phyloP scores from a whole-genome alignment of 2,113 vertebrate species.

The Phaethornis superciliosus region DNA sequence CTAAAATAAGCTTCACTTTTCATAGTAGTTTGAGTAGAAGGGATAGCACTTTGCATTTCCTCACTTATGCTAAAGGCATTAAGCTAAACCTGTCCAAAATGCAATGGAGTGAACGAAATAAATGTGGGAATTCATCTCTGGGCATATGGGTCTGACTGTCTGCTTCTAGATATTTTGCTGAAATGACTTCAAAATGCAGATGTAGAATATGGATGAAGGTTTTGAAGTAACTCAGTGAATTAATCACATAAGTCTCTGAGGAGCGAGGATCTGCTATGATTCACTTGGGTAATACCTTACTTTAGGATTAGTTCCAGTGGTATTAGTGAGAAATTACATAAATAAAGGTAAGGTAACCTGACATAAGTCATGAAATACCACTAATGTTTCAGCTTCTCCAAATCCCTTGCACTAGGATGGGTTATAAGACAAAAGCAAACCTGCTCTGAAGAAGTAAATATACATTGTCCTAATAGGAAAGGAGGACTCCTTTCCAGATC shows the following conservation, averaged over 20 bases:
- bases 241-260: neutral
- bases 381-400: neutral
- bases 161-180: neutral
- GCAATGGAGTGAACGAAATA: neutral
- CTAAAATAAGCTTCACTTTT: neutral
- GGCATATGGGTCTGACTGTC: neutral
- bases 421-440: neutral
- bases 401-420: neutral
- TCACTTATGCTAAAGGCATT: neutral
- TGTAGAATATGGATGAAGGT: slow-evolving; percentile 4
- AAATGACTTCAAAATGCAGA: slow-evolving; percentile 14
- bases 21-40: neutral
- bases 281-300: neutral
- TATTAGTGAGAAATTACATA: slow-evolving; percentile 32
- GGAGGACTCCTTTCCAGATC: neutral
- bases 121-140: neutral
- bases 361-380: neutral
- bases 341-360: neutral
- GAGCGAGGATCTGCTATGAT: neutral
- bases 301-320: neutral
- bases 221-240: neutral
- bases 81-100: neutral
- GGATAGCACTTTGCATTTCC: neutral
- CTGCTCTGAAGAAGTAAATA: neutral
- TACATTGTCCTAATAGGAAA: neutral